Base-by-base conservation (phyloP, 2,888 invertebrate species). In the Cheilosia pagana region DNA sequence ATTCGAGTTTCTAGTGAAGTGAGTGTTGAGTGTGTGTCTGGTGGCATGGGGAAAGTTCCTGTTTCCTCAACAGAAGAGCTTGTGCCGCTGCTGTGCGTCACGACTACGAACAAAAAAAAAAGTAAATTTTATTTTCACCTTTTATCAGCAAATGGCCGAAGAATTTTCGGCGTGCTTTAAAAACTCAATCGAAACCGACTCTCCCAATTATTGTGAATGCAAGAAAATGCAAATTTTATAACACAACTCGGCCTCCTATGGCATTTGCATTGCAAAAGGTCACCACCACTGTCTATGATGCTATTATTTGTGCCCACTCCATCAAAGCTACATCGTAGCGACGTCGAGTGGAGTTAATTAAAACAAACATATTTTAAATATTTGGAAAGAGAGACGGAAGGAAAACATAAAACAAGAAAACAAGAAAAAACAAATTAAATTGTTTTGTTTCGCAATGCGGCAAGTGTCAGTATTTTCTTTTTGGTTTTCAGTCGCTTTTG, bases 351-450 rank as follows among this genome's bases (percentile, higher is more conserved):
- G 78, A 74, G 78, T 83, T 83, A 83, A 83, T 83, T 83, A 83
- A 83, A 83, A 83, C 83, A 83, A 83, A 83, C 83, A 83, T 83
- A 76, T 83, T 82, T 78, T 63, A 83, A 72, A 78, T 68, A 82
- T 82, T 82, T 82, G 71, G 62, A 74, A 79, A 62, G 55, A 83
- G 63, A 65, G 68, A 74, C 74, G 83, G 68, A 78, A 78, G 79
- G 62, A 83, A 71, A 77, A 63, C 76, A 50, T 59, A 76, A 76
- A 70, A 50, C 50, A 25, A 60, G 35, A 39, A 41, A 68, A 39
- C n/a, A n/a, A n/a, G n/a, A 63, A 60, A 43, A 60, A 62, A 53
- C 52, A 55, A 48, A 57, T 67, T 57, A 41, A 48, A 59, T 67
- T 53, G 83, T 78, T 82, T 78, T 79, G 79, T 79, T 83, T 83